phyloP scores from a whole-genome alignment of 2,888 invertebrate species.

The Mythimna albipuncta region DNA sequence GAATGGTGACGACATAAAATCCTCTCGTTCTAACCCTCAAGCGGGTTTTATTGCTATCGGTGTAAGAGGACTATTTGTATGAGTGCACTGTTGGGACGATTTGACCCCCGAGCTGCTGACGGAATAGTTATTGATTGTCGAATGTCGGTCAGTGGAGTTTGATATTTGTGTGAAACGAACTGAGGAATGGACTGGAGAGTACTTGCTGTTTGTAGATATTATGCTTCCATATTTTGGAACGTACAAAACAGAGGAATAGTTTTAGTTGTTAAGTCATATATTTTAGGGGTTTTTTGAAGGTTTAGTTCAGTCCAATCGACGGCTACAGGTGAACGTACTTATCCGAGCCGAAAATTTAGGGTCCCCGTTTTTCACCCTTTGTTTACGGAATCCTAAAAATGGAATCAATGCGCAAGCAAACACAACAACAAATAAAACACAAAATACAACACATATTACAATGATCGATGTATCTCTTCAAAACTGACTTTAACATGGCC shows the following conservation, averaged over 20 bases:
- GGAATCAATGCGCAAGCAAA: too few species aligned
- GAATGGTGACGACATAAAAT: slow-evolving; percentile 46
- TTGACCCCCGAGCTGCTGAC: slow-evolving; percentile 39
- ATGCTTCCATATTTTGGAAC: background rate
- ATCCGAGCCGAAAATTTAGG: too few species aligned
- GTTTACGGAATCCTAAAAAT: too few species aligned
- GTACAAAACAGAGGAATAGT: background rate
- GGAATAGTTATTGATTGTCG: slow-evolving; percentile 46
- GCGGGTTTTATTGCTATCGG: slow-evolving; percentile 51
- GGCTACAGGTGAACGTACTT: too few species aligned
- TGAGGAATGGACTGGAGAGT: background rate
- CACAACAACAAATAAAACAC: too few species aligned
- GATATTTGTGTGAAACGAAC: slow-evolving; percentile 18
- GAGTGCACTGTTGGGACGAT: slow-evolving; percentile 41
- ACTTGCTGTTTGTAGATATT: background rate
- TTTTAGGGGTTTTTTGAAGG: too few species aligned
- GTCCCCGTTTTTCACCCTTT: too few species aligned
- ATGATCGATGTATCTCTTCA: too few species aligned
- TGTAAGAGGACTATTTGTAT: slow-evolving; percentile 28
- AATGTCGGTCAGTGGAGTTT: slow-evolving; percentile 42
- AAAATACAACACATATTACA: too few species aligned
- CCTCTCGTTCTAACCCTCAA: slow-evolving; percentile 33
- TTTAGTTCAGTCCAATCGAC: too few species aligned
- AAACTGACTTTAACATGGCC: too few species aligned
- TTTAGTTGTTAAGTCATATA: too few species aligned